Evolutionary conservation across 2,888 invertebrate species (phyloP).

Genomic region (Anagyrus pseudococci): DNA sequence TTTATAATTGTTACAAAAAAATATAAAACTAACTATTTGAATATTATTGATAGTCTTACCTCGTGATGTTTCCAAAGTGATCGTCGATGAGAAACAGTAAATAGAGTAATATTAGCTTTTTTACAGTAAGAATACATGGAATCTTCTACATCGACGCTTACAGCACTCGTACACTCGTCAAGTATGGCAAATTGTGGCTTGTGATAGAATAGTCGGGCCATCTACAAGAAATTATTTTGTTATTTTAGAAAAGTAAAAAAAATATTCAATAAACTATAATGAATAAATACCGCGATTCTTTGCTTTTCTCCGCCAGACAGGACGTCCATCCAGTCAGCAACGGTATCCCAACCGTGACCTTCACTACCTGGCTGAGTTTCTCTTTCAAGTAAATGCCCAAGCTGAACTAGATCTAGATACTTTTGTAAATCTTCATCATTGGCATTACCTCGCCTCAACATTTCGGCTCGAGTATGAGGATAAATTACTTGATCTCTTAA

Average conservation of each 20-base stretch:
- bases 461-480: constrained; percentile 89
- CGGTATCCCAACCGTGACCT: constrained; percentile 83
- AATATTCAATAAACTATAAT: constrained; percentile 16
- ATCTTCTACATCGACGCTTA: constrained; percentile 97
- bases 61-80: constrained; percentile 98
- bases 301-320: constrained; percentile 98
- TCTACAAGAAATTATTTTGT: constrained; percentile 63
- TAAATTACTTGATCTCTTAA: constrained; percentile 95
- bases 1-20: not conserved
- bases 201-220: constrained; percentile 97
- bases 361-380: constrained; percentile 67
- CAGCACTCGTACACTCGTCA: constrained; percentile 98
- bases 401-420: constrained; percentile 82
- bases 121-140: constrained; percentile 95
- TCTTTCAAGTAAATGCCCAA: constrained; percentile 81
- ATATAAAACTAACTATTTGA: not conserved
- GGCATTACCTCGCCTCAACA: constrained; percentile 76
- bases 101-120: constrained; percentile 84
- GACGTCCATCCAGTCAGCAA: constrained; percentile 99
- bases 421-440: constrained; percentile 77
- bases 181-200: constrained; percentile 97
- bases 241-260: not conserved
- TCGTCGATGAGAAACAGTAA: constrained; percentile 97
- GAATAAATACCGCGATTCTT: constrained; percentile 78
- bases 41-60: constrained; percentile 55